phyloP scores from a whole-genome alignment of 1,140 invertebrate species.

The Tetramorium parvispinum region DNA sequence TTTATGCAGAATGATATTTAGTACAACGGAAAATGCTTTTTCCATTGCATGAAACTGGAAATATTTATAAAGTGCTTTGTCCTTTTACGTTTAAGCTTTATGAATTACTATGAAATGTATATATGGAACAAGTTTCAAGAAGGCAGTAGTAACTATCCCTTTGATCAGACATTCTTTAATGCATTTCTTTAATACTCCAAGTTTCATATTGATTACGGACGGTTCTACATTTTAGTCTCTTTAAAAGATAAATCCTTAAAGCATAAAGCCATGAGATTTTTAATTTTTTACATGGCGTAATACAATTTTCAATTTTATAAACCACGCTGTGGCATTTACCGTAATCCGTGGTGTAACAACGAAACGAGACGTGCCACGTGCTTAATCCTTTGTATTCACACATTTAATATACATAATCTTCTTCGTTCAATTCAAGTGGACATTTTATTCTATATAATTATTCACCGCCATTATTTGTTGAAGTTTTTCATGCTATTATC shows the following conservation, averaged over 20 bases:
- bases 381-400: slow-evolving; percentile 25
- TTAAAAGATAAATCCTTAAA: slow-evolving; percentile 1
- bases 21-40: not conserved
- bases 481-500: not conserved
- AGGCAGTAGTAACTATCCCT: not conserved
- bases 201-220: not conserved
- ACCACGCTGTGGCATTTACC: not conserved
- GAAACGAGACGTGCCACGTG: not conserved
- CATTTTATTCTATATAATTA: not conserved
- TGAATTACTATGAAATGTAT: slow-evolving; percentile 2
- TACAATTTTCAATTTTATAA: slow-evolving; percentile 26
- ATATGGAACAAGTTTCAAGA: not conserved
- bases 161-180: not conserved
- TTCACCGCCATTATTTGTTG: not conserved
- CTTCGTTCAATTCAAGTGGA: not conserved
- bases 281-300: not conserved
- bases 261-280: not conserved
- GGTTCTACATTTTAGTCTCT: not conserved
- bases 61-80: slow-evolving; percentile 9
- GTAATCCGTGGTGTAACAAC: slow-evolving; percentile 10
- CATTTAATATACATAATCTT: slow-evolving; percentile 33
- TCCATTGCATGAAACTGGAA: not conserved
- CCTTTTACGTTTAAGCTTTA: not conserved
- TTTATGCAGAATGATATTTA: slow-evolving; percentile 7
- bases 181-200: slow-evolving; percentile 9